Conservation (phyloP, 2,797 vertebrate genomes). For the Phylloscopus collybita region DNA sequence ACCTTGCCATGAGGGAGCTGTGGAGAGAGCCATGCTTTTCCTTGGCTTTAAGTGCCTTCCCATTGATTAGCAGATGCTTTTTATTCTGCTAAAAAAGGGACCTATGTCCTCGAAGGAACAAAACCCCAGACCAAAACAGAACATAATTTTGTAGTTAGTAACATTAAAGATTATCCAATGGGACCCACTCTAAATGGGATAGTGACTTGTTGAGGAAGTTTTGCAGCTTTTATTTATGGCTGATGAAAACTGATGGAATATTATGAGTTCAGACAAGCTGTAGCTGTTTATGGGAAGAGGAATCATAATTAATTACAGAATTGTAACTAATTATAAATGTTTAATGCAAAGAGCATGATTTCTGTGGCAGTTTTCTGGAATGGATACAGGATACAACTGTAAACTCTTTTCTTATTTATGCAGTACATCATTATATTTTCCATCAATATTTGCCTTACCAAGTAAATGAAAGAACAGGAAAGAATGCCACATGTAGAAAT, state of each 20-base stretch:
- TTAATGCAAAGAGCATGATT: background rate
- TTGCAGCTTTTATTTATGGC: background rate
- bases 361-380: background rate
- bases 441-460: background rate
- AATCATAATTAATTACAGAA: background rate
- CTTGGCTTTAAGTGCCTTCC: background rate
- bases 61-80: background rate
- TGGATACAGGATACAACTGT: background rate
- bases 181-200: background rate
- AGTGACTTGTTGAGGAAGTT: background rate
- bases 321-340: background rate
- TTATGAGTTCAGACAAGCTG: background rate
- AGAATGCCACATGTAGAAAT: background rate
- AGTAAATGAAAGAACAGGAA: background rate
- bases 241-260: background rate
- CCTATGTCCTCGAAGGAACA: fast-evolving
- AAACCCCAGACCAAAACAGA: background rate
- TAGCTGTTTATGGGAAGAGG: background rate
- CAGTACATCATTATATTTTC: background rate
- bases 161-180: background rate
- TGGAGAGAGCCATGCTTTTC: background rate
- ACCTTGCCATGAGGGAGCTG: background rate
- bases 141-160: background rate
- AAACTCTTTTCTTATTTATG: background rate
- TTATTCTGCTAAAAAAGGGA: background rate